Evolutionary conservation across 2,113 vertebrate genomes (phyloP), one percentile per base, ranked within the genome.

Genomic region (Pogonocichla stellata): DNA sequence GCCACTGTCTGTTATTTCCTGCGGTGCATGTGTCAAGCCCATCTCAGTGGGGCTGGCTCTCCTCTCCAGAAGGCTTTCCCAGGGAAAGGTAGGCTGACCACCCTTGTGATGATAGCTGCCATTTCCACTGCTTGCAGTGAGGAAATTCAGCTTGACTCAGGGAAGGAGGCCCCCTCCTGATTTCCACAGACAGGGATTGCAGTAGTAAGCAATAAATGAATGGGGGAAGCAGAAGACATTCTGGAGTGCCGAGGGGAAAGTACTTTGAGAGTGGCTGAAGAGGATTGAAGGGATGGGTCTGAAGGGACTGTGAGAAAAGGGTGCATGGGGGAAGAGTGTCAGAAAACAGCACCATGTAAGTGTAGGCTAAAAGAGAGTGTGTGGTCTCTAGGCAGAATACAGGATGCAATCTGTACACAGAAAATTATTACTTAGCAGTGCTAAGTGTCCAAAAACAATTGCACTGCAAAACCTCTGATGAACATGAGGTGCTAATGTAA

Each of bases 121-220:
- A 93, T 42, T 86, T 93, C 48, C 31, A 57, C 57, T 1, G 1
- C 43, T 79, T 48, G 61, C 65, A 45, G 57, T 40, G 77, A 84
- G 69, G 73, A 93, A 93, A 92, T 93, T 47, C 72, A 79, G 69
- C 72, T 83, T 95, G 95, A 83, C 80, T 93, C 24, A n/a, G 51
- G 51, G 31, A 42, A 65, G 17, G 65, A 14, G 14, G 4, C 14
- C 23, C 36, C 75, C 79, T 82, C 54, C 81, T 53, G 48, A 91
- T 91, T 78, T 71, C 86, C 56, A 51, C 2, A 57, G 85, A 69
- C 74, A 94, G 33, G 1, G 0, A 45, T 23, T 87, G 90, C 64
- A 69, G 42, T 25, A 75, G 73, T 88, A 82, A 92, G 79, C 81
- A 75, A 73, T 61, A 87, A 92, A 79, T 10, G 5, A 90, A 43